These are phyloP conservation scores for Rhinophrynus dorsalis DNA, from an alignment of 2,797 vertebrate genomes.

Conservation along the genomic window DNA sequence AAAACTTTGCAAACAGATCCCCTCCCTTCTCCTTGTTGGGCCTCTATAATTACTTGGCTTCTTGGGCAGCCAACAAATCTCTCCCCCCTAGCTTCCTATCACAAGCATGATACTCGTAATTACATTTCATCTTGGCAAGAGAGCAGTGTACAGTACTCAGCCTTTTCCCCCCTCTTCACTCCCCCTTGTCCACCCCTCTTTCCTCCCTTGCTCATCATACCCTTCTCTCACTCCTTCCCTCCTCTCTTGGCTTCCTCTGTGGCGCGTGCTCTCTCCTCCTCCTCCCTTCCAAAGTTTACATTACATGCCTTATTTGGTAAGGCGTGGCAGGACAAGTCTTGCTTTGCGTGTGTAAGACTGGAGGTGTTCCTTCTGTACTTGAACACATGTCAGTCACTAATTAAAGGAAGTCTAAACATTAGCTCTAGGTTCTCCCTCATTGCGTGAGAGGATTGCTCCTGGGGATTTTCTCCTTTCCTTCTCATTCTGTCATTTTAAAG, in stretches of 20 bases:
- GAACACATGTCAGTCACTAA: constrained; percentile 39
- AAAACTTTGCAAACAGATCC: constrained; percentile 32
- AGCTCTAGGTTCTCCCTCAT: constrained; percentile 27
- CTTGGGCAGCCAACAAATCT: constrained; percentile 22
- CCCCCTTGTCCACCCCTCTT: too few species aligned
- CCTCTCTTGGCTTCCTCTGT: neutral
- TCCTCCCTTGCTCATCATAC: too few species aligned
- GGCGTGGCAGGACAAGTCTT: neutral
- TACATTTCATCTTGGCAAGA: neutral
- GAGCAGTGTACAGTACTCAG: neutral
- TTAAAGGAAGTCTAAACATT: constrained; percentile 44
- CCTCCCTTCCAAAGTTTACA: constrained; percentile 7
- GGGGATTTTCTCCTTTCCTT: neutral
- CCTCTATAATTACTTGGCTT: constrained; percentile 44
- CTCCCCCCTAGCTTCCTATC: constrained; percentile 30
- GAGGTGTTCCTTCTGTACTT: constrained; percentile 23
- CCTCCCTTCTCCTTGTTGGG: constrained; percentile 9
- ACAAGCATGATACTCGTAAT: constrained; percentile 15
- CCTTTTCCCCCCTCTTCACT: neutral
- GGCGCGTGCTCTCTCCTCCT: neutral
- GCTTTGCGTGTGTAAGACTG: constrained; percentile 31
- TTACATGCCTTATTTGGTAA: constrained; percentile 19
- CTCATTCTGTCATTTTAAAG: constrained; percentile 10
- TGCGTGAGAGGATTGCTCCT: constrained; percentile 30
- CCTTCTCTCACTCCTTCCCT: neutral